Percentiles rank a stretch among this genome's conserved stretches.
phyloP scores from a whole-genome alignment of 2,797 vertebrate species.

The Austrolebias charrua region DNA sequence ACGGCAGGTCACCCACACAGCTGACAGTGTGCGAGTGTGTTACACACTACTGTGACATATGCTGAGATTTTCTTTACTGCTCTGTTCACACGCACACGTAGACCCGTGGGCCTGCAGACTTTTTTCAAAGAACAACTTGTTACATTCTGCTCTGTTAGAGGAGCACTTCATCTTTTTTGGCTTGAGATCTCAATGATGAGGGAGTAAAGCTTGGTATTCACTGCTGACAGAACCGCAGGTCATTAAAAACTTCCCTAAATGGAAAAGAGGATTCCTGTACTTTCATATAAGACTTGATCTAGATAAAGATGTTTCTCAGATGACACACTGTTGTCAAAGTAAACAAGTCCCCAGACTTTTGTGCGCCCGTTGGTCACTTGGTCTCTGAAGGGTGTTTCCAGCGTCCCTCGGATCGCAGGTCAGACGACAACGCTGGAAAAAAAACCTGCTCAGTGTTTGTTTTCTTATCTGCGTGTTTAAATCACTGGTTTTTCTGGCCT shows the following conservation, averaged over 20 bases:
- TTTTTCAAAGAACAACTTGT: slow-evolving; percentile 38
- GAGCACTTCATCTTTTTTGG: slow-evolving; percentile 50
- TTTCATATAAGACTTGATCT: slow-evolving; percentile 52
- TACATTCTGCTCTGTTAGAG: slow-evolving; percentile 58
- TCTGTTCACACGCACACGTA: slow-evolving; percentile 21
- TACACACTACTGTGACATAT: slow-evolving; percentile 30
- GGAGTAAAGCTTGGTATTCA: slow-evolving; percentile 49
- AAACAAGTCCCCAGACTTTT: slow-evolving; percentile 32
- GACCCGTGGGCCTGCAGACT: slow-evolving; percentile 26
- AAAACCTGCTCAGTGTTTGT: slow-evolving; percentile 55
- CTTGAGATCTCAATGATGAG: slow-evolving; percentile 39
- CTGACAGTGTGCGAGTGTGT: slow-evolving; percentile 63
- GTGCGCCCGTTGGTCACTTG: slow-evolving; percentile 23
- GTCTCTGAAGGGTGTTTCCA: slow-evolving; percentile 50
- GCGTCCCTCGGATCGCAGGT: slow-evolving; percentile 33
- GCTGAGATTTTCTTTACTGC: slow-evolving; percentile 22
- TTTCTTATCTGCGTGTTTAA: slow-evolving; percentile 61
- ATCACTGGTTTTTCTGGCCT: slow-evolving; percentile 62
- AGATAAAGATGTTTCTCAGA: slow-evolving; percentile 50
- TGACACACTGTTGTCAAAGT: slow-evolving; percentile 37
- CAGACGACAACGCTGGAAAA: slow-evolving; percentile 50
- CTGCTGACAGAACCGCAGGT: slow-evolving; percentile 37
- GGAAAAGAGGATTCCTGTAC: slow-evolving; percentile 30
- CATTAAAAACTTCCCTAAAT: slow-evolving; percentile 63
- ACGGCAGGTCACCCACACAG: slow-evolving; percentile 75